A percentile compares a stretch with the other conserved stretches of the same genome.
These are phyloP conservation scores for Diglossa cyanea DNA, from an alignment of 2,797 vertebrate genomes.

Conservation along the genomic window DNA sequence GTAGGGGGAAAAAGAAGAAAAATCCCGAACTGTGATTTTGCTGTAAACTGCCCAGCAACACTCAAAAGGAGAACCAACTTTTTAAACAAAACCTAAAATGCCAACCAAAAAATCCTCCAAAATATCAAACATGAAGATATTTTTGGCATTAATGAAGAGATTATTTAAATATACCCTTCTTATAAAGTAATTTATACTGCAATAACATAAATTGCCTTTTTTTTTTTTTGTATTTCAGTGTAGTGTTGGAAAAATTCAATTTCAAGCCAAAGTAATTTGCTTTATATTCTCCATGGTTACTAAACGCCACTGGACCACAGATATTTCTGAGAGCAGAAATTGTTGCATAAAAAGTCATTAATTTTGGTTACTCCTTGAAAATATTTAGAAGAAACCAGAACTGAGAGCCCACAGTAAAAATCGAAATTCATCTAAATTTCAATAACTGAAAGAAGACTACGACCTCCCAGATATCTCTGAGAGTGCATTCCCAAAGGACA, in stretches of 20 bases:
- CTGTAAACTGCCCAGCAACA: neutral
- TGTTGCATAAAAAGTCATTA: neutral
- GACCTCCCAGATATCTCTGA: neutral
- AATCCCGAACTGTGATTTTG: neutral
- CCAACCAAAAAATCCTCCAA: neutral
- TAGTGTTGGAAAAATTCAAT: neutral
- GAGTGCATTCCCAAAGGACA: neutral
- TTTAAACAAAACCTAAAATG: neutral
- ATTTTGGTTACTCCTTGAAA: neutral
- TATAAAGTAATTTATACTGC: neutral
- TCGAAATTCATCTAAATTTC: neutral
- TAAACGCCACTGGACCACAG: neutral
- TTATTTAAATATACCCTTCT: neutral
- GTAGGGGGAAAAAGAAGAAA: neutral
- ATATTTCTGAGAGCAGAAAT: neutral
- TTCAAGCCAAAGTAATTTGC: neutral
- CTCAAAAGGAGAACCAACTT: neutral
- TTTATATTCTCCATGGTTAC: slow-evolving; percentile 1
- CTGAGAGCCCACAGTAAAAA: neutral
- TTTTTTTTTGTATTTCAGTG: neutral
- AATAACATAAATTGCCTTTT: neutral
- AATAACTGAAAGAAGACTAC: neutral
- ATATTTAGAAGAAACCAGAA: neutral
- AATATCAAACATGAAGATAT: neutral
- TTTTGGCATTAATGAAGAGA: neutral